Percentiles rank a stretch among this genome's conserved stretches.
Conservation (phyloP, 2,113 vertebrate genomes). For the Rhadina sibilatrix region DNA sequence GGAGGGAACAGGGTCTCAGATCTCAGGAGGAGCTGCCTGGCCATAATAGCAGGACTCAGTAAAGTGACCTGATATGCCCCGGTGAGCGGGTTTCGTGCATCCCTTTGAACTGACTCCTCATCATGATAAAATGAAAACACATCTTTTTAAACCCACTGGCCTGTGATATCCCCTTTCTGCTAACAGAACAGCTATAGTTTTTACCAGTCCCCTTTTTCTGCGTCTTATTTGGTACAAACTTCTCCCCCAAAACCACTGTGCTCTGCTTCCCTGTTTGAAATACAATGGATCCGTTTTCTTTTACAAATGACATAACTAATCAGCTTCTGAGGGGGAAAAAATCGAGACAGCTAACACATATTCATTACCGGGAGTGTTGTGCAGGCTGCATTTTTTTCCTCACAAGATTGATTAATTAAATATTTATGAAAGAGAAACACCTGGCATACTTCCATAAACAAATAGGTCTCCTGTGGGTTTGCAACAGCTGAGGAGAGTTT, state of each 20-base stretch:
- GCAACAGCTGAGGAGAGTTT: constrained; percentile 66
- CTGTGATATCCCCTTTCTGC: not conserved
- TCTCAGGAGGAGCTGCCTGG: not conserved
- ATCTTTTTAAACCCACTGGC: not conserved
- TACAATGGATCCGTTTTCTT: not conserved
- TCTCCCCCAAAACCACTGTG: not conserved
- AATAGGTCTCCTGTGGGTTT: constrained; percentile 70
- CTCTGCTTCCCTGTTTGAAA: not conserved
- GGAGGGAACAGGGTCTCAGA: not conserved
- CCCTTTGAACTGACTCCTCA: not conserved
- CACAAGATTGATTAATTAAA: constrained; percentile 78
- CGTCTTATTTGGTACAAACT: not conserved
- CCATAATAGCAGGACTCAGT: not conserved
- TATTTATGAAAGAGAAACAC: constrained; percentile 86
- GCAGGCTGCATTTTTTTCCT: constrained; percentile 56
- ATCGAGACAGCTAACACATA: constrained; percentile 28
- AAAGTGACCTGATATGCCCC: not conserved
- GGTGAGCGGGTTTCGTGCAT: not conserved
- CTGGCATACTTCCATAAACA: constrained; percentile 80
- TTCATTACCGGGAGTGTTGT: constrained; percentile 28
- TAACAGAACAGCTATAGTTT: not conserved
- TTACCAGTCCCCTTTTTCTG: not conserved
- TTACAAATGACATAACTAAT: constrained; percentile 35
- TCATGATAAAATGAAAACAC: not conserved
- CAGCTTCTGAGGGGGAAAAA: constrained; percentile 28